Percentiles rank a stretch among this genome's conserved stretches.
phyloP scores from a whole-genome alignment of 2,888 invertebrate species.

The Mystacides longicornis region DNA sequence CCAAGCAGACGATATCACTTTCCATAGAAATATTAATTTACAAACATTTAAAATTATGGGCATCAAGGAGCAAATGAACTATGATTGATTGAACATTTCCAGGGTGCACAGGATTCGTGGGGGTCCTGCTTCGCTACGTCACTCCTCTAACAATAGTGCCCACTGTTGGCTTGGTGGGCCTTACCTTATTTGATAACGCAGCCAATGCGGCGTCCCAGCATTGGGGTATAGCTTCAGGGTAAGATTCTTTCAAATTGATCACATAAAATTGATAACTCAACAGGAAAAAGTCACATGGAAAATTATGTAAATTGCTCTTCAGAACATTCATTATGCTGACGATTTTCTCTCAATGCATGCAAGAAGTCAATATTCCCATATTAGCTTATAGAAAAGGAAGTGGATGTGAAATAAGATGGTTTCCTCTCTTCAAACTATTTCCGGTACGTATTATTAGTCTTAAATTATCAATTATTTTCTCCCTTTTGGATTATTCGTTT shows the following conservation, averaged over 20 bases:
- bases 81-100: too few relatives aligned
- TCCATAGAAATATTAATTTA: too few relatives aligned
- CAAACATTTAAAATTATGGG: too few relatives aligned
- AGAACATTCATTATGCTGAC: conserved; percentile 70
- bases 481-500: too few relatives aligned
- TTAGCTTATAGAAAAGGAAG: conserved; percentile 49
- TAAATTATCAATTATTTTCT: too few relatives aligned
- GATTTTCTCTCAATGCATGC: conserved; percentile 72
- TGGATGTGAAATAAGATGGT: conserved; percentile 53
- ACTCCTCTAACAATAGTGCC: conserved; percentile 81
- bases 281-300: too few relatives aligned
- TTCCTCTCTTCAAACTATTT: conserved; percentile 70
- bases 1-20: too few relatives aligned
- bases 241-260: conserved; percentile 34
- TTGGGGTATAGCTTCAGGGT: conserved; percentile 79
- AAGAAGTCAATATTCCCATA: conserved; percentile 55
- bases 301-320: conserved; percentile 21
- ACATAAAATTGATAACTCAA: too few relatives aligned
- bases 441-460: conserved; percentile 54
- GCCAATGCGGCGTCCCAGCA: conserved; percentile 72
- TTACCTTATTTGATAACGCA: conserved; percentile 76
- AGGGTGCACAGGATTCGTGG: conserved; percentile 65
- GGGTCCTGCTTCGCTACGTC: conserved; percentile 64
- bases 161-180: conserved; percentile 73
- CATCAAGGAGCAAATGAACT: too few relatives aligned